These are phyloP conservation scores for Porites evermanni DNA, from an alignment of 92 coral and sea anemone genomes.

Conservation along the genomic window DNA sequence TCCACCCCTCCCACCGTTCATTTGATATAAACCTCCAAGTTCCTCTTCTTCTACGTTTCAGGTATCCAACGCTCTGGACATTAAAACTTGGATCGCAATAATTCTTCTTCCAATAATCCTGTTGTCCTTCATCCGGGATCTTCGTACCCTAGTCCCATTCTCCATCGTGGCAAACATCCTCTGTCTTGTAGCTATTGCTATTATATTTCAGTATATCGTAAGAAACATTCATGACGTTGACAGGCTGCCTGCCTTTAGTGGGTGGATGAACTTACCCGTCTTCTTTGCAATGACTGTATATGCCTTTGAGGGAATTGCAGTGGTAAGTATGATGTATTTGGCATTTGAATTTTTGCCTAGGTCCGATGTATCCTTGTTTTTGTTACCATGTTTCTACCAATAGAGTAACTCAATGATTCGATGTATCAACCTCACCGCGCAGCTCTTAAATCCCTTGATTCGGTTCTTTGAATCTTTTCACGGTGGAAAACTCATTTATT, in stretches of 20 bases:
- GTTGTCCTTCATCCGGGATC: slow-evolving; percentile 83
- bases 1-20: background rate
- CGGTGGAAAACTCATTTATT: too few relatives aligned
- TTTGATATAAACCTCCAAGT: too few relatives aligned
- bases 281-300: slow-evolving; percentile 85
- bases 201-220: slow-evolving; percentile 77
- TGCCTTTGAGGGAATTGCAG: slow-evolving; percentile 91
- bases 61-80: slow-evolving; percentile 61
- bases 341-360: too few relatives aligned
- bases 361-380: too few relatives aligned
- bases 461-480: too few relatives aligned
- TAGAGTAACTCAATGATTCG: too few relatives aligned
- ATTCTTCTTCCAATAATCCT: slow-evolving; percentile 73
- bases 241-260: slow-evolving; percentile 73
- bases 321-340: slow-evolving; percentile 48
- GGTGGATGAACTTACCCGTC: slow-evolving; percentile 80
- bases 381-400: too few relatives aligned
- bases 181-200: slow-evolving; percentile 65
- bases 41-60: background rate
- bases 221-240: slow-evolving; percentile 67
- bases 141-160: slow-evolving; percentile 76
- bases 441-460: too few relatives aligned
- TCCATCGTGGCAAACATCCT: slow-evolving; percentile 80
- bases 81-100: slow-evolving; percentile 82
- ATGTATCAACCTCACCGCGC: too few relatives aligned